Conservation (phyloP, 2,888 invertebrate genomes). For the Aproaerema taeniolella region DNA sequence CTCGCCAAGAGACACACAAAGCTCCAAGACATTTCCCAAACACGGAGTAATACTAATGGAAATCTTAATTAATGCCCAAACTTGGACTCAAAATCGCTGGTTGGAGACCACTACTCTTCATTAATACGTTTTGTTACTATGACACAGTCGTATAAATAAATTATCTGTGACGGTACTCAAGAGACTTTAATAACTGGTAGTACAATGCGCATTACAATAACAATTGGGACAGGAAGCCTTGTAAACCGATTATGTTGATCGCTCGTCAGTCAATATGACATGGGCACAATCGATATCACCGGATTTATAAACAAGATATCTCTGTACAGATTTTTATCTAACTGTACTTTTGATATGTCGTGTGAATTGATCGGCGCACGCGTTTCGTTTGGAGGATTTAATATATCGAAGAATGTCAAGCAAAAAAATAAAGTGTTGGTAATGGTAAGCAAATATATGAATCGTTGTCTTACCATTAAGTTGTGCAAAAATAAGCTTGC, state of each 20-base stretch:
- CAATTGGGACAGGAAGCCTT: constrained; percentile 63
- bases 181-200: constrained; percentile 65
- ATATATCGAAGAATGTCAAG: no score
- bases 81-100: constrained; percentile 41
- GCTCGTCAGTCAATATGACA: constrained; percentile 62
- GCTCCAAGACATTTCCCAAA: constrained; percentile 34
- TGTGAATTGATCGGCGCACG: constrained; percentile 29
- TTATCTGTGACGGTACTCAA: constrained; percentile 43
- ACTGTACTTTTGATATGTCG: constrained; percentile 30
- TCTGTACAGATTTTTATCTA: constrained; percentile 50
- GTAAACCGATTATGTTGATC: constrained; percentile 71
- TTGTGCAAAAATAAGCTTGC: no score
- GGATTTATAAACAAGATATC: constrained; percentile 62
- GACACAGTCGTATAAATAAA: constrained; percentile 47
- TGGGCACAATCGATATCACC: constrained; percentile 56
- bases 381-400: neutral
- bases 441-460: no score
- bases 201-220: constrained; percentile 63
- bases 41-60: constrained; percentile 35
- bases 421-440: no score
- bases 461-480: no score
- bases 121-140: constrained; percentile 28
- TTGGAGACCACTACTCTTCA: constrained; percentile 44
- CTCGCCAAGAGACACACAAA: constrained; percentile 38
- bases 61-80: constrained; percentile 52